Base-by-base conservation (phyloP, 2,888 invertebrate genomes). In the Melipona bicolor region DNA sequence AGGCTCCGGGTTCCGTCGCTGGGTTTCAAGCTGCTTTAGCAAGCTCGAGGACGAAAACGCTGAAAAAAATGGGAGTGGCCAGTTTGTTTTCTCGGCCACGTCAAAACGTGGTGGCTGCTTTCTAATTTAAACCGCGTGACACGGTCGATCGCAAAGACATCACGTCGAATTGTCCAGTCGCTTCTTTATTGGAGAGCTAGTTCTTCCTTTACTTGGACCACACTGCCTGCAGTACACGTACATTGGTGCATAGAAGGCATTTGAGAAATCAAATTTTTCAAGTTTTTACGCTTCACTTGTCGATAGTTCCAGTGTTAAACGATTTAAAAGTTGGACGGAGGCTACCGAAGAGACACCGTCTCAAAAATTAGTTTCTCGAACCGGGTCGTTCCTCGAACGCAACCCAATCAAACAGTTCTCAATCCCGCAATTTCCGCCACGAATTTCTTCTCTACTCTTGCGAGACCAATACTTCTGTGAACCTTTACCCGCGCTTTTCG, bases 121-220 rank as follows among this genome's bases (percentile, higher is more conserved):
- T 74, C 64, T 85, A 73, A 85, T 87, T 83, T 85, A 83, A 88
- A 86, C 83, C 49, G 77, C 65, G 73, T n/a, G n/a, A 73, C 69
- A 2, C 19, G 52, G 64, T 24, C 24, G 24, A 24, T 24, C 24
- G 24, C 24, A 24, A 71, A 79, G 79, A 54, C 77, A 67, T 65
- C 73, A 77, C 54, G 76, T 86, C 82, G 82, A 83, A 77, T 82
- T 88, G 80, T 81, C 81, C 84, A 69, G 75, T 70, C 78, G 49
- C 61, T 88, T 65, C 62, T 73, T n/a, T 43, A 17, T n/a, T 24
- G n/a, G 36, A 36, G 43, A 50, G 49, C 72, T 77, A 87, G 67
- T 79, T 87, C 21, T 52, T n/a, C 43, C 19, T 49, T 24, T 27
- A 6, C 17, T 52, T n/a, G 17, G 13, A 9, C 19, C 62, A 17